phyloP scores from a whole-genome alignment of 2,888 invertebrate genomes.

The Tetramorium bicarinatum region DNA sequence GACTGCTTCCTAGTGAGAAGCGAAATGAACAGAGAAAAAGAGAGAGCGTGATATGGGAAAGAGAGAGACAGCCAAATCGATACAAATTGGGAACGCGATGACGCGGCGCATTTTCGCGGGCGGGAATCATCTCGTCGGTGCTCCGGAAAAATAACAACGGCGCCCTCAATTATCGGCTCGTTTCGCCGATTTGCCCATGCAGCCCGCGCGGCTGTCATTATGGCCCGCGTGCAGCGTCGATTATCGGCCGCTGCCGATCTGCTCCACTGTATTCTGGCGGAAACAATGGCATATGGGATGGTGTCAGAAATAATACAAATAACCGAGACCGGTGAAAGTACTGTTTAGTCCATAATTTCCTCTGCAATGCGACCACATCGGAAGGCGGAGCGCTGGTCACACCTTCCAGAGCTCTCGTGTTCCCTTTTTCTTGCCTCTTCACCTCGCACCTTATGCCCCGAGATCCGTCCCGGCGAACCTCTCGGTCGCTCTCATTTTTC shows the following conservation, averaged over 20 bases:
- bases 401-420: conserved; percentile 76
- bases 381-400: conserved; percentile 83
- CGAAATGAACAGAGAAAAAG: not conserved
- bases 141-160: conserved; percentile 80
- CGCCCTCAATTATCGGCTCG: conserved; percentile 79
- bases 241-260: conserved; percentile 20
- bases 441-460: conserved; percentile 43
- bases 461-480: conserved; percentile 8
- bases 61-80: conserved; percentile 78
- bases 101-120: conserved; percentile 78
- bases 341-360: conserved; percentile 82
- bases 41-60: conserved; percentile 45
- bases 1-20: not conserved
- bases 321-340: conserved; percentile 74
- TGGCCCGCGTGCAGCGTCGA: conserved; percentile 46
- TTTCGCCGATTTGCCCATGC: conserved; percentile 76
- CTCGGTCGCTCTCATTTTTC: conserved; percentile 54
- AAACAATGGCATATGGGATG: conserved; percentile 80
- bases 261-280: conserved; percentile 60
- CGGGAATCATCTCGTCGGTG: conserved; percentile 32
- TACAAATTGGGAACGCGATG: conserved; percentile 83
- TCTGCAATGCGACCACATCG: conserved; percentile 72
- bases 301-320: conserved; percentile 82
- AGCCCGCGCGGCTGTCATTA: conserved; percentile 72
- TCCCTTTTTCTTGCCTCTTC: conserved; percentile 46